These are phyloP conservation scores for Ophioninae sp. DNA, from an alignment of 2,888 invertebrate genomes.

Conservation along the genomic window DNA sequence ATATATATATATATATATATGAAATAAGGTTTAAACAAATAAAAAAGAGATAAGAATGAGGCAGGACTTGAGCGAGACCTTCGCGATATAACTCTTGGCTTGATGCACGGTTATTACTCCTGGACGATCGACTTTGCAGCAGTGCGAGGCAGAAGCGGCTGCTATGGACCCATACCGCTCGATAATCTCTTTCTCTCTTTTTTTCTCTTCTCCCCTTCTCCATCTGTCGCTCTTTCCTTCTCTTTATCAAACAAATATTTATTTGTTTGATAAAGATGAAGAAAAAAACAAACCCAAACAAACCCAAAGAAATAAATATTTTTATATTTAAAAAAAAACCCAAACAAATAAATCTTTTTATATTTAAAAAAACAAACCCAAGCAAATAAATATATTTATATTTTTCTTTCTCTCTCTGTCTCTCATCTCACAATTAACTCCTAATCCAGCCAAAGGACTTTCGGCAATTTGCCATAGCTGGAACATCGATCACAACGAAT, in stretches of 20 bases:
- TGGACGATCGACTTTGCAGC: slow-evolving; percentile 59
- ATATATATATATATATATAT: background rate
- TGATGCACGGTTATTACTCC: slow-evolving; percentile 67
- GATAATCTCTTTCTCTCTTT: slow-evolving; percentile 48
- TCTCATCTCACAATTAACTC: too few relatives aligned
- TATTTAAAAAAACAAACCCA: too few relatives aligned
- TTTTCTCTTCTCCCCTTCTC: background rate
- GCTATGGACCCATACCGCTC: background rate
- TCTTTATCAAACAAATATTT: background rate
- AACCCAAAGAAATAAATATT: too few relatives aligned
- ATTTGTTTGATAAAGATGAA: too few relatives aligned
- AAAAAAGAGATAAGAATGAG: slow-evolving; percentile 24
- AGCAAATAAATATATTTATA: too few relatives aligned
- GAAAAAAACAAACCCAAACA: too few relatives aligned
- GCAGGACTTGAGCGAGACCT: slow-evolving; percentile 51
- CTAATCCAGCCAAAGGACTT: too few relatives aligned
- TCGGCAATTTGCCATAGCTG: too few relatives aligned
- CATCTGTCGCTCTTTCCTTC: background rate
- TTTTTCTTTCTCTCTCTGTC: background rate
- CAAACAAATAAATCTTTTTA: too few relatives aligned
- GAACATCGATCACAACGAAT: too few relatives aligned
- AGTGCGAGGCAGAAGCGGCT: slow-evolving; percentile 17
- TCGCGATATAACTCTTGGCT: slow-evolving; percentile 62
- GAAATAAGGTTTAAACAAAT: background rate
- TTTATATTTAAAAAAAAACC: too few relatives aligned